Base-by-base conservation (phyloP, 2,888 invertebrate species). In the Pollenia angustigena region DNA sequence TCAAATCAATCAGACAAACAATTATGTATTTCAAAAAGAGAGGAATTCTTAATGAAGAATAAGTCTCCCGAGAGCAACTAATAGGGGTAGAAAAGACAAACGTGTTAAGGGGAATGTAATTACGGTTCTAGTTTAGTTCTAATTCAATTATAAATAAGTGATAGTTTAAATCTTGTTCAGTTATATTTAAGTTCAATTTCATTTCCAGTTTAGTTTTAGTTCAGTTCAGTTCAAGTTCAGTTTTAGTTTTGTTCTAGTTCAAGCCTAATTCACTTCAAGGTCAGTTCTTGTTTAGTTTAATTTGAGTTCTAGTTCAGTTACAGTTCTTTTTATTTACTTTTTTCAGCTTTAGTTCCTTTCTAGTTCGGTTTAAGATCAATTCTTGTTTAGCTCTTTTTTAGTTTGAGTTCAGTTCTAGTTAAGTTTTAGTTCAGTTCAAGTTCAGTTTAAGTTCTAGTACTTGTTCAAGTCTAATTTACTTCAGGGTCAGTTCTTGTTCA, bases 1-100 rank as follows among this genome's bases (percentile, higher is more conserved):
- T n/a, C 40, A 79, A 68, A n/a, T 60, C 42, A 76, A 54, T 52
- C 23, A 64, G 18, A 23, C n/a, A 46, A 10, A 9, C 58, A 58
- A 72, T 58, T 71, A 32, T 6, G 23, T 12, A n/a, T 32, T 46
- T 23, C 14, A 12, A 48, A 10, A 68, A 32, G 9, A 6, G 4
- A 64, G 7, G 1, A 14, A 9, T 42, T 64, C 6, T 32, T 32
- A 32, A 32, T 32, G 32, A 4, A 6, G 32, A 32, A 6, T 32
- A 32, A 32, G 32, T 32, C 32, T 32, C 32, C 32, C 32, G 32
- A 32, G 32, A 6, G 32, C 32, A 32, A 32, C 32, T 32, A 32
- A 32, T 32, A 32, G 32, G 32, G 32, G 32, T 32, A 32, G 32
- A 32, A 32, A 6, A 32, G 4, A 32, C 32, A 32, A 32, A 32